Base-by-base conservation (phyloP, 2,888 invertebrate genomes). In the Dasysyrphus albostriatus region DNA sequence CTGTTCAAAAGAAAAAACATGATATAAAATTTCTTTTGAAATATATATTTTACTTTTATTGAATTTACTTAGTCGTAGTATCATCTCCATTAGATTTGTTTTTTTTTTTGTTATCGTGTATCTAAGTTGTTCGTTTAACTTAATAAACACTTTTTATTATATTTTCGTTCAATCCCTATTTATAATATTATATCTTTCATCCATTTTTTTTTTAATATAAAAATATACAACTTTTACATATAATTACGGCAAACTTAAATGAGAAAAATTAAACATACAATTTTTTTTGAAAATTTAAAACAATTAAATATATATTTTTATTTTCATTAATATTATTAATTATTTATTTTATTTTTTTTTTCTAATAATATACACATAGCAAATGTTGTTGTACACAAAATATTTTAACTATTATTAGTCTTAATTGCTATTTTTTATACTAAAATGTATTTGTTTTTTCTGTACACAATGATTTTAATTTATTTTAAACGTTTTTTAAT, bases 211-310 rank as follows among this genome's bases (percentile, higher is more conserved):
- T 29, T 79, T 75, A 83, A 87, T 87, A 87, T 87, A 87, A 87
- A 87, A 87, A 87, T 87, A 87, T 87, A 87, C 87, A 87, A 83
- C 87, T 82, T 83, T 87, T 78, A 87, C 87, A 87, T 81, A 87
- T 85, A 82, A 82, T 85, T 82, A 87, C 78, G 77, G 63, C 78
- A 82, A 87, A 87, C 78, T 82, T 87, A 87, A 87, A 74, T 61
- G 70, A 78, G 42, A 69, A 61, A 69, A 77, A 79, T 29, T 82
- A 74, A 85, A 87, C 85, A 82, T 87, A 70, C 34, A 72, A 32
- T 79, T 72, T 32, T 19, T 65, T 67, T 49, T 67, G 19, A 44
- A 72, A 79, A 79, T 78, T 74, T 87, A 70, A 79, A 87, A 78
- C 87, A 83, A 79, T 83, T 79, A 59, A 79, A 87, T 79, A 87